Evolutionary conservation across 92 coral and sea anemone species (phyloP), one percentile per base, ranked within the genome.

Genomic region (Galaxea fascicularis): DNA sequence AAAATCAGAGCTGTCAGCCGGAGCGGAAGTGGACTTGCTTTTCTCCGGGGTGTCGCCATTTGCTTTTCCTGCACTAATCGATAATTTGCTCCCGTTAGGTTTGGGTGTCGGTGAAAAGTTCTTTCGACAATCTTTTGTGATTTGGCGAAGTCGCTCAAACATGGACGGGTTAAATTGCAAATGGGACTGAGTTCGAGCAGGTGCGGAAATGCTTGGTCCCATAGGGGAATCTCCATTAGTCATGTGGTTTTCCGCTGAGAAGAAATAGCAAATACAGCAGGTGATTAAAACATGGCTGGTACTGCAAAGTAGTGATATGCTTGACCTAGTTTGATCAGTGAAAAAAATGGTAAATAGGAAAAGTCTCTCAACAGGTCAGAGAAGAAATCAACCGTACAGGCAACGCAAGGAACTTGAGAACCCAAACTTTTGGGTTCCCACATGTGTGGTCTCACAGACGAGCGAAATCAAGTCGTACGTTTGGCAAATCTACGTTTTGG

Each of bases 1-100:
- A 64, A 97, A 91, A 49, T 95, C 99, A 39, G 76, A 78, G 60
- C 84, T 85, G 16, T 57, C 62, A 22, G 67, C 82, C 15, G 71
- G n/a, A 7, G 70, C 77, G 13, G 73, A 22, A 47, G 39, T 78
- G 28, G 74, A 6, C 52, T 59, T 24, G 28, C 60, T 85, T 64
- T 20, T 66, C n/a, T 78, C 86, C 7, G 74, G 20, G 56, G 20
- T 85, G 0, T 25, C 73, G 22, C 67, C 87, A 28, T 56, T 78
- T 3, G 9, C 44, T 1, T 28, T 70, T 71, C n/a, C 86, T 60
- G 8, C 39, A 26, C 58, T 21, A 10, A 59, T 69, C 18, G 72
- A 49, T 75, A 83, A 30, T 74, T 75, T 83, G 49, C 66, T 62
- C 51, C 77, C 87, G 35, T 74, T 79, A 1, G 86, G 80, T 66